A percentile compares a stretch with the other conserved stretches of the same genome.
These are phyloP conservation scores for Notolepis coatsorum DNA, from an alignment of 2,797 vertebrate species.

Conservation along the genomic window DNA sequence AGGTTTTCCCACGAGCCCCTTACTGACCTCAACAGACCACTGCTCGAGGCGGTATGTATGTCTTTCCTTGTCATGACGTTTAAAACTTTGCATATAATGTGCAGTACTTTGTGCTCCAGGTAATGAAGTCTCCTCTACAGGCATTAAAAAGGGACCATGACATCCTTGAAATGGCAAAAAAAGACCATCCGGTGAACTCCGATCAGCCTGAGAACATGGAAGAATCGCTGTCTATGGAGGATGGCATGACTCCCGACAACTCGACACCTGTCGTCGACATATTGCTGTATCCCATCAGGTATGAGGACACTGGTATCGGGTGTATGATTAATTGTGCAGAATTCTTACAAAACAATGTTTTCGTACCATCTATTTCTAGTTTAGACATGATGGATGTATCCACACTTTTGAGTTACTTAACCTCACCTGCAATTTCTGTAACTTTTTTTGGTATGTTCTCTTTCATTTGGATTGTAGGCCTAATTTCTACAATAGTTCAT, in stretches of 20 bases:
- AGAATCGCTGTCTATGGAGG: not conserved
- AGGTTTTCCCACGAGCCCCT: constrained; percentile 92
- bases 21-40: constrained; percentile 82
- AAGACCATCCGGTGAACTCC: constrained; percentile 12
- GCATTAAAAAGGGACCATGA: constrained; percentile 31
- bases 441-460: not conserved
- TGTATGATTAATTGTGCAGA: not conserved
- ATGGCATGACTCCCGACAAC: not conserved
- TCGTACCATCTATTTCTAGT: no score
- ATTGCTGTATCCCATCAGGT: constrained; percentile 48
- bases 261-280: not conserved
- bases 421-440: not conserved
- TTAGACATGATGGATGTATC: not conserved
- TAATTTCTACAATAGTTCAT: constrained; percentile 66
- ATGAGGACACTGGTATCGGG: not conserved
- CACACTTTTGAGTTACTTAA: not conserved
- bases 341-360: no score
- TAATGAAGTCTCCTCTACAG: constrained; percentile 25
- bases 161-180: constrained; percentile 18
- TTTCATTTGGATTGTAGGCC: constrained; percentile 50
- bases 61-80: not conserved
- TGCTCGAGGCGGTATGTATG: constrained; percentile 87
- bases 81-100: not conserved
- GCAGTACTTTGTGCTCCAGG: not conserved
- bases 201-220: constrained; percentile 4